Base-by-base conservation (phyloP, 2,797 vertebrate species). In the Chelidonichthys spinosus region DNA sequence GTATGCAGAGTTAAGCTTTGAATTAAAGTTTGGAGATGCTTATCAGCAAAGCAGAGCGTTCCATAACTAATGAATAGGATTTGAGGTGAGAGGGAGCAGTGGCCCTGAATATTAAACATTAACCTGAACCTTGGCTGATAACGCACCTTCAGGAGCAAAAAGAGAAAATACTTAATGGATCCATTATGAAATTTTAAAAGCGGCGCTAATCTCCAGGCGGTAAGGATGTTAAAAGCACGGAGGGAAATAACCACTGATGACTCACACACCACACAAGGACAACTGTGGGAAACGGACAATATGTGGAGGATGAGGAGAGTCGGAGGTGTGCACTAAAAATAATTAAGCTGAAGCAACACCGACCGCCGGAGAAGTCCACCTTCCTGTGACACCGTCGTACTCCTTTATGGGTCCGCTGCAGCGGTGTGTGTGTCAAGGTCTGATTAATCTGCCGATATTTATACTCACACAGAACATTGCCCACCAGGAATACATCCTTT, bases 321-420 rank as follows among this genome's bases (percentile, higher is more conserved):
- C 15, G 33, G 81, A 78, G 76, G 85, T 59, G 72, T 39, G 32
- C 50, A 67, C 82, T 87, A 86, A 88, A 91, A 87, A 90, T 88
- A 88, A 75, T 75, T 54, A 33, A 18, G n/a, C n/a, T 47, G 62
- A 50, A 73, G 37, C 43, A 63, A 32, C 47, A 14, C 1, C 25
- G 3, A 49, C 43, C 72, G 65, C 56, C 72, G 4, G 4, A 53
- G 60, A 32, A 65, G 47, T 68, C 73, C 77, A 66, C 71, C 63
- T 72, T 76, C 69, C 76, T 81, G 63, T 79, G 76, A 74, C 60
- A 50, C 61, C 61, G 7, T 37, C 17, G 8, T 46, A 54, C 64
- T 46, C 59, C 33, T 74, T 65, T 42, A 72, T 72, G 72, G 65
- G 3, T 61, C 42, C 15, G n/a, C 47, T 39, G 18, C 10, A 1